These are phyloP conservation scores for Hyposoter didymator DNA, from an alignment of 2,888 invertebrate species.

Conservation along the genomic window DNA sequence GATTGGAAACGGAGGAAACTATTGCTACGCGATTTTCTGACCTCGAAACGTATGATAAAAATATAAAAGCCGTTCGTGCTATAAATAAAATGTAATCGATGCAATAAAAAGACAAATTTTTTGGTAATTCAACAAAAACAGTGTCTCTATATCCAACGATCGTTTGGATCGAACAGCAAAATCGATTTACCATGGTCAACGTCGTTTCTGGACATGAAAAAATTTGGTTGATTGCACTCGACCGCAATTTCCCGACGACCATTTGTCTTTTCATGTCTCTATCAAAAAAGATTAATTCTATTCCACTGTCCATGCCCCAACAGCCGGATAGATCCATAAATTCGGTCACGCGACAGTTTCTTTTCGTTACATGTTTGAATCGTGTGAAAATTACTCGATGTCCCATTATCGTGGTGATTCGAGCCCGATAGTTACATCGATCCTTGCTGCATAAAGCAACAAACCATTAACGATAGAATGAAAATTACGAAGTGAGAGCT, in stretches of 20 bases:
- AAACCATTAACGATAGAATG: background rate
- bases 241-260: no score
- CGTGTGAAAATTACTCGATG: background rate
- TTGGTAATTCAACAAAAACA: background rate
- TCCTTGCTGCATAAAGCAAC: background rate
- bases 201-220: background rate
- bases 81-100: background rate
- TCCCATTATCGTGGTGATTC: background rate
- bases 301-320: no score
- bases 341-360: no score
- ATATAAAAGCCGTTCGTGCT: background rate
- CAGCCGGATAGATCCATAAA: no score
- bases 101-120: background rate
- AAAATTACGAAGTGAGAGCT: background rate
- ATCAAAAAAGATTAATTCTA: no score
- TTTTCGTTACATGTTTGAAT: background rate
- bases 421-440: constrained; percentile 19
- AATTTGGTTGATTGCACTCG: background rate
- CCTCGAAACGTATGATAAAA: background rate
- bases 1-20: constrained; percentile 11
- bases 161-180: background rate
- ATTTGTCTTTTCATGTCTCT: no score
- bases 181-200: no score
- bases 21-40: constrained; percentile 24
- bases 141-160: background rate